These are phyloP conservation scores for Aphidoletes aphidimyza DNA, from an alignment of 2,888 invertebrate genomes.

Conservation along the genomic window DNA sequence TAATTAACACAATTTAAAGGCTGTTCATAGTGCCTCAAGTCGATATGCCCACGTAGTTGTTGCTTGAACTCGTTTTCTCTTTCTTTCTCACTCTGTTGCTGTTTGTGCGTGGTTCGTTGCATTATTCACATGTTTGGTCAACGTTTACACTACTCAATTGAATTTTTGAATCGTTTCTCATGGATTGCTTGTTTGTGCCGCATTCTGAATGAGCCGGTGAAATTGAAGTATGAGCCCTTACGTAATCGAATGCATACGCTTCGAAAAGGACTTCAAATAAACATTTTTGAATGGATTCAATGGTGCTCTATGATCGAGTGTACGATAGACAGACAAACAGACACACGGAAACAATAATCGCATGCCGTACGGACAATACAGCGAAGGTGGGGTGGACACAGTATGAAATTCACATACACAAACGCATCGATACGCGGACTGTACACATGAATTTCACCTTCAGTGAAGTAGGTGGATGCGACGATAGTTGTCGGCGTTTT, in stretches of 20 bases:
- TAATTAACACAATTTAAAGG: constrained; percentile 26
- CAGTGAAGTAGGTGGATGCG: constrained; percentile 40
- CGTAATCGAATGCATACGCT: not conserved
- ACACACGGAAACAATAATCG: not conserved
- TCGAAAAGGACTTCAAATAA: not conserved
- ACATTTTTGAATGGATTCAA: not conserved
- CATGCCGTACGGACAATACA: not conserved
- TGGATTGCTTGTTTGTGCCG: too few relatives aligned
- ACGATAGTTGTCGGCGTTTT: not conserved
- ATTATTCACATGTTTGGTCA: not conserved
- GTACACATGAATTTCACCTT: constrained; percentile 43
- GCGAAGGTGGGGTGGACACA: not conserved
- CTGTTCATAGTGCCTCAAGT: constrained; percentile 32
- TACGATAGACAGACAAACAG: constrained; percentile 2
- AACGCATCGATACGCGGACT: not conserved
- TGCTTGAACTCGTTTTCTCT: not conserved
- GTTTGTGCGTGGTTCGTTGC: not conserved
- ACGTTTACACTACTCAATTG: too few relatives aligned
- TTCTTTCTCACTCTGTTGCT: too few relatives aligned
- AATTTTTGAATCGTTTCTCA: too few relatives aligned
- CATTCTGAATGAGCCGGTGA: not conserved
- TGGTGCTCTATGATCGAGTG: constrained; percentile 1
- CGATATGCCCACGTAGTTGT: not conserved
- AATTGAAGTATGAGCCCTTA: not conserved
- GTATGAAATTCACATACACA: constrained; percentile 5